phyloP scores from a whole-genome alignment of 2,113 vertebrate genomes.

The Baryphthengus martii region DNA sequence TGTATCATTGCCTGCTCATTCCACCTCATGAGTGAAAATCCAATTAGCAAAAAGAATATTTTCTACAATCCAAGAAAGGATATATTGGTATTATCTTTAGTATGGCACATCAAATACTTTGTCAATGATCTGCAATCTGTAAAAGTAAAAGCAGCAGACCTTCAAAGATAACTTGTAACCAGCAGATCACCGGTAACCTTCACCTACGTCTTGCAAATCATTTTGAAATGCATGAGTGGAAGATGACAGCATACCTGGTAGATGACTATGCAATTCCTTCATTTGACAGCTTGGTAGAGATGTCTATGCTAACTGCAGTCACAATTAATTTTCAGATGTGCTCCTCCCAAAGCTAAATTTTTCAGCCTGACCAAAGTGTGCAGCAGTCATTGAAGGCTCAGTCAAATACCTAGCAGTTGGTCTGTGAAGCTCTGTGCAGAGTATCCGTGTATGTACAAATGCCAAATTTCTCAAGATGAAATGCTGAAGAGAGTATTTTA shows the following conservation, averaged over 20 bases:
- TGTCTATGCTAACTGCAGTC: neutral
- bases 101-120: neutral
- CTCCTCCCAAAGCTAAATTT: neutral
- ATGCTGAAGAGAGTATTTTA: neutral
- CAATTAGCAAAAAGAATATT: neutral
- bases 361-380: neutral
- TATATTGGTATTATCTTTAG: neutral
- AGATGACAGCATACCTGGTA: neutral
- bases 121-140: neutral
- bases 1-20: neutral
- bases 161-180: neutral
- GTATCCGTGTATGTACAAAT: neutral
- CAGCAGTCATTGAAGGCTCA: neutral
- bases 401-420: neutral
- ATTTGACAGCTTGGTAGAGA: accelerated
- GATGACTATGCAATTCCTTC: neutral
- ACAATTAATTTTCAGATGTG: neutral
- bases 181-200: neutral
- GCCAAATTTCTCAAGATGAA: neutral
- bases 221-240: neutral
- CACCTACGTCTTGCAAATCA: neutral
- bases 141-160: neutral
- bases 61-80: neutral
- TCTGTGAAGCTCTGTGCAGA: neutral
- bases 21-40: neutral